Percentiles rank a stretch among this genome's conserved stretches.
Conservation (phyloP, 2,113 vertebrate genomes). For the Heterotis niloticus region DNA sequence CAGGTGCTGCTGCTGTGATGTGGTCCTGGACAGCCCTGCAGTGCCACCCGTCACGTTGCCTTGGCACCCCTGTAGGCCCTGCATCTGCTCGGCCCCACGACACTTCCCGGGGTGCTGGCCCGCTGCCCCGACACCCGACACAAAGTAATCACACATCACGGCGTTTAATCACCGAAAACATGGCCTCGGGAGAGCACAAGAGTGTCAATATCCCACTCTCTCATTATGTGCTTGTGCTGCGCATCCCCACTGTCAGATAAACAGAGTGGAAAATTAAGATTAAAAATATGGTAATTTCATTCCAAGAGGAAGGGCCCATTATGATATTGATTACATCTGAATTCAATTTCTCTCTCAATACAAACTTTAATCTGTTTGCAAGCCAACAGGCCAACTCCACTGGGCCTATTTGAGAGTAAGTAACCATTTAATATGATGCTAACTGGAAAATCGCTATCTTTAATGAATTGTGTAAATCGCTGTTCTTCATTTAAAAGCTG, state of each 20-base stretch:
- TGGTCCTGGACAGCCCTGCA: neutral
- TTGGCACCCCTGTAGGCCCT: slow-evolving; percentile 74
- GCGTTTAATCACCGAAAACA: slow-evolving; percentile 99
- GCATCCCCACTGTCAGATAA: slow-evolving; percentile 99
- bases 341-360: slow-evolving; percentile 99
- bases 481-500: slow-evolving; percentile 38
- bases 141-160: slow-evolving; percentile 99
- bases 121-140: slow-evolving; percentile 91
- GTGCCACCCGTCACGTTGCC: slow-evolving; percentile 49
- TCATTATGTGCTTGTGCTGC: slow-evolving; percentile 99
- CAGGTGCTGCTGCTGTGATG: neutral
- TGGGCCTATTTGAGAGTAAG: slow-evolving; percentile 98
- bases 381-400: slow-evolving; percentile 95
- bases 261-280: slow-evolving; percentile 99
- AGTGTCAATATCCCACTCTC: slow-evolving; percentile 99
- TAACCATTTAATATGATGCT: slow-evolving; percentile 99
- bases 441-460: slow-evolving; percentile 97
- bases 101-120: slow-evolving; percentile 81
- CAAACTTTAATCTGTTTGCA: slow-evolving; percentile 99
- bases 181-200: slow-evolving; percentile 95
- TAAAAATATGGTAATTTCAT: slow-evolving; percentile 99
- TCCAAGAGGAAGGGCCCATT: slow-evolving; percentile 97
- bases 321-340: slow-evolving; percentile 99
- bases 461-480: slow-evolving; percentile 99
- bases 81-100: slow-evolving; percentile 79